A percentile compares a stretch with the other conserved stretches of the same genome.
Conservation (phyloP, 1,140 invertebrate species). For the Lanistes nyassanus region DNA sequence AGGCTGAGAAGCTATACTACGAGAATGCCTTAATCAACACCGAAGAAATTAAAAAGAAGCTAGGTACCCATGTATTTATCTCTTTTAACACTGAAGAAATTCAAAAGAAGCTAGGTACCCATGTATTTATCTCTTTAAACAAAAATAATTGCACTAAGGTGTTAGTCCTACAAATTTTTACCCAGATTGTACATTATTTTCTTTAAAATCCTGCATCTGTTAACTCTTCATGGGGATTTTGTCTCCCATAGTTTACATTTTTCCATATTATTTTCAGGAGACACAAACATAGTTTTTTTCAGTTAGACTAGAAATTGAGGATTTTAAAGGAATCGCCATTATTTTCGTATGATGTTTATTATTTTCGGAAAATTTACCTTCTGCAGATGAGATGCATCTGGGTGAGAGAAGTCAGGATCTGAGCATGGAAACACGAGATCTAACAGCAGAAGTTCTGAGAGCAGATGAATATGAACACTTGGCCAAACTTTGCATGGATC, state of each 20-base stretch:
- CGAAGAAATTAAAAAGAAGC: conserved; percentile 51
- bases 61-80: conserved; percentile 45
- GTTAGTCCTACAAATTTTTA: too few species aligned
- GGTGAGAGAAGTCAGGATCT: background rate
- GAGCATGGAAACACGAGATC: conserved; percentile 8
- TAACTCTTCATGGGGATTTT: too few species aligned
- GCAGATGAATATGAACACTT: conserved; percentile 62
- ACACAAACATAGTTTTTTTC: too few species aligned
- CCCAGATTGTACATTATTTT: too few species aligned
- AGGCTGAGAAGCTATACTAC: conserved; percentile 63
- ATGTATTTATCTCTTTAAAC: conserved; percentile 41
- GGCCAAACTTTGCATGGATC: conserved; percentile 57
- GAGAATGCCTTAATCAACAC: conserved; percentile 61
- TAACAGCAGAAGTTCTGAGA: conserved; percentile 41
- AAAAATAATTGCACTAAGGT: too few species aligned
- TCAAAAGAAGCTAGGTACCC: conserved; percentile 57
- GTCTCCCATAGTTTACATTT: too few species aligned
- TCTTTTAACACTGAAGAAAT: conserved; percentile 56
- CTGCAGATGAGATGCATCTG: background rate
- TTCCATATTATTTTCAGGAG: too few species aligned
- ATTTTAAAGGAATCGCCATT: too few species aligned
- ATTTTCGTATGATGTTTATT: too few species aligned
- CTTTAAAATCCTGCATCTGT: too few species aligned
- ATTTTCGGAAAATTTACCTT: too few species aligned
- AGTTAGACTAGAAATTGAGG: too few species aligned